These are phyloP conservation scores for Philonicus albiceps DNA, from an alignment of 2,888 invertebrate genomes.

Conservation along the genomic window DNA sequence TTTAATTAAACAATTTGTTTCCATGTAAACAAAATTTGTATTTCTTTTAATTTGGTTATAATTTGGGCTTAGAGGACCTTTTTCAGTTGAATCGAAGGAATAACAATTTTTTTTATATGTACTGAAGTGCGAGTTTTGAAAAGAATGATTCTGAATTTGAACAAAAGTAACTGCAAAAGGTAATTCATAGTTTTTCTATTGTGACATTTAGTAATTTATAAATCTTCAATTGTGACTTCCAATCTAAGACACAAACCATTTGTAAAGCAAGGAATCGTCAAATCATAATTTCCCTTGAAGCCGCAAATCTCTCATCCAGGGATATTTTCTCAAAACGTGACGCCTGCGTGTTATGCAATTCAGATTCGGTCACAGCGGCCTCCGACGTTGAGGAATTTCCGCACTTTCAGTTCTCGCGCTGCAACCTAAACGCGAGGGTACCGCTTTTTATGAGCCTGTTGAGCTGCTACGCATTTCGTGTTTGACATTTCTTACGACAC, in stretches of 20 bases:
- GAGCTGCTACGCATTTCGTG: neutral
- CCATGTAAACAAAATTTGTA: too few species aligned
- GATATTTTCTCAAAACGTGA: neutral
- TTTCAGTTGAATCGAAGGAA: too few species aligned
- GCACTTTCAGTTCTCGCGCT: constrained; percentile 1
- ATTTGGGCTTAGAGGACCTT: too few species aligned
- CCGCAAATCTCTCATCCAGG: neutral
- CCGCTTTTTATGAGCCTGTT: neutral
- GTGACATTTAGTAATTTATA: neutral
- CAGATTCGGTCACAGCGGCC: neutral
- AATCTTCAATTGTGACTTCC: neutral
- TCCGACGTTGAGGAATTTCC: neutral
- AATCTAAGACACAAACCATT: neutral
- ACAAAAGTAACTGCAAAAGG: neutral
- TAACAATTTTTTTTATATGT: too few species aligned
- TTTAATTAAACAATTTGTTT: too few species aligned
- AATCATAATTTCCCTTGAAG: neutral
- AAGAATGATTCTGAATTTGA: too few species aligned
- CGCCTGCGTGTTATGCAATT: constrained; percentile 20
- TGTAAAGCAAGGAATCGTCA: neutral
- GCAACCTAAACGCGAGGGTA: neutral
- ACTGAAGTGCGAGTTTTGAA: too few species aligned
- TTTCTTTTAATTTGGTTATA: too few species aligned
- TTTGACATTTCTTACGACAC: constrained; percentile 16
- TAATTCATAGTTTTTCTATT: neutral